Base-by-base conservation (phyloP, 2,888 invertebrate genomes). In the Eupsilia transversa region DNA sequence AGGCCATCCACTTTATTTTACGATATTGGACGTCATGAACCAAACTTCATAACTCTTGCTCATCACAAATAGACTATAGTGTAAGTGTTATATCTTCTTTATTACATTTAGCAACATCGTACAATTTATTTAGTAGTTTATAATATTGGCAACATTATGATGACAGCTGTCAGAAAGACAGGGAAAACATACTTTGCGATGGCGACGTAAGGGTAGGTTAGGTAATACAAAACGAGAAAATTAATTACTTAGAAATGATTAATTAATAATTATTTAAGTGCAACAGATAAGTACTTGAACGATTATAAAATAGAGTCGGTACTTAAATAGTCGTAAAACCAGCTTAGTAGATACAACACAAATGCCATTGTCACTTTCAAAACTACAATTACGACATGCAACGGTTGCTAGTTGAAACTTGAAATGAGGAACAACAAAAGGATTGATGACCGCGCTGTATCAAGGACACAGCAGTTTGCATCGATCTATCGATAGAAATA, bases 401-500 rank as follows among this genome's bases (percentile, higher is more conserved):
- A 60, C 64, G 17, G 46, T 69, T 72, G 70, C 57, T 35, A 61
- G 17, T 69, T 30, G 43, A 59, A 72, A 75, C 49, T 72, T 75
- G 38, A 46, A 76, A 77, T 41, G 60, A 68, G 70, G 79, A 78
- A 74, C 57, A 82, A 81, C 68, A 82, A 82, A 82, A 83, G 82
- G 72, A 85, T 77, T 69, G 70, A 85, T 83, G 73, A 74, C 83
- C 85, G 82, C 61, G 67, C 57, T 10, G 72, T 70, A 77, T 75
- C 87, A 89, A 86, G 85, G 83, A 86, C 82, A 82, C 54, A 80
- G 80, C 83, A 80, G 87, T 86, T 88, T 82, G 81, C 85, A 84
- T 88, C 89, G 87, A 91, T 87, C 87, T 88, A 90, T 89, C 88
- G 89, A 88, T 83, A 80, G 79, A 86, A 89, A 89, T 91, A 90